These are phyloP conservation scores for Adela reaumurella DNA, from an alignment of 2,888 invertebrate genomes.

Conservation along the genomic window DNA sequence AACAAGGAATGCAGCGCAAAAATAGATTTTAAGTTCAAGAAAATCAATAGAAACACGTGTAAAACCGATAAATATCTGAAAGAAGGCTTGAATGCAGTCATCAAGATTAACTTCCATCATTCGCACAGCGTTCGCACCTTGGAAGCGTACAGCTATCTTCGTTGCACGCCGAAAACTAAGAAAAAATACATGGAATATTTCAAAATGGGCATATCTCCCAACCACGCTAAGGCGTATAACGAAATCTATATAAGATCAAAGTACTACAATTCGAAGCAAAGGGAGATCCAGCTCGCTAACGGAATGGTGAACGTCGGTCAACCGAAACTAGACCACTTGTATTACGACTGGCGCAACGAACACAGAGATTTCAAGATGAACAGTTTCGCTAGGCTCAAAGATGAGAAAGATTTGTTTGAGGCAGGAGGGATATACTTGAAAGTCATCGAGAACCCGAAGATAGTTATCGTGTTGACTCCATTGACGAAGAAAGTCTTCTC, in stretches of 20 bases:
- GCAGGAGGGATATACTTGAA: slow-evolving; percentile 10
- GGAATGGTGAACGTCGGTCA: slow-evolving; percentile 14
- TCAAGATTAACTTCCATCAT: slow-evolving; percentile 18
- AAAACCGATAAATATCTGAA: slow-evolving; percentile 18
- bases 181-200: slow-evolving; percentile 14
- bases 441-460: slow-evolving; percentile 9
- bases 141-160: slow-evolving; percentile 13
- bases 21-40: slow-evolving; percentile 21
- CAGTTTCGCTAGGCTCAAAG: slow-evolving; percentile 2
- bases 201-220: slow-evolving; percentile 13
- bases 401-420: slow-evolving; percentile 7
- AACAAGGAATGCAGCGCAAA: slow-evolving; percentile 19
- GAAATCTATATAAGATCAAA: slow-evolving; percentile 14
- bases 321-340: slow-evolving; percentile 13
- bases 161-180: slow-evolving; percentile 16
- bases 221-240: slow-evolving; percentile 15
- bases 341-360: slow-evolving; percentile 5
- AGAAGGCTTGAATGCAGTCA: slow-evolving; percentile 18
- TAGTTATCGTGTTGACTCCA: slow-evolving; percentile 18
- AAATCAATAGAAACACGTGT: slow-evolving; percentile 17
- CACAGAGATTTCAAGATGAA: slow-evolving; percentile 6
- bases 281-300: slow-evolving; percentile 11
- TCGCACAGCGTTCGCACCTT: slow-evolving; percentile 15
- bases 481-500: slow-evolving; percentile 19
- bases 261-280: slow-evolving; percentile 10